Evolutionary conservation across 2,113 vertebrate species (phyloP), one percentile per base, ranked within the genome.

Genomic region (Rhea americana): DNA sequence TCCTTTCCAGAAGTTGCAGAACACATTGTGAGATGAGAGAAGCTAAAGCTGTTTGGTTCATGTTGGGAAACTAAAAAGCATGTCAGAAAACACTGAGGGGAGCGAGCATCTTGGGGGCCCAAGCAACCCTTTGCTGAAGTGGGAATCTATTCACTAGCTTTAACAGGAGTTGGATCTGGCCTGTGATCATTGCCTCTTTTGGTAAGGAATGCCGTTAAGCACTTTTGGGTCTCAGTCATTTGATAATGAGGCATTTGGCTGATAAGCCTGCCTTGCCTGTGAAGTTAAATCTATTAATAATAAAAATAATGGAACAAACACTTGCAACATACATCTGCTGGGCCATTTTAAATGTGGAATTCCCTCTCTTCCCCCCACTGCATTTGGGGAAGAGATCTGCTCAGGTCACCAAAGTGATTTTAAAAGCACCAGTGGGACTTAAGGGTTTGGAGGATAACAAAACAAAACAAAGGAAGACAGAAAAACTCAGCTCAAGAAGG

Each of bases 1-100:
- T 95, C 97, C 97, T 98, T 95, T 98, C 97, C 96, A 98, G 94
- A 94, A 98, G 94, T 96, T 97, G 96, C 90, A 98, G 97, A 97
- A 97, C 96, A 96, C 98, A 98, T 80, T 98, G 97, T 5, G 90
- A 93, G 88, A 98, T 94, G 90, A 98, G 95, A 91, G 97, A 96
- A 51, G 97, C 96, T 83, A 98, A 93, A 89, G 97, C 85, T 53
- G 98, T 99, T 96, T 91, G 93, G 95, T 98, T 99, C 97, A 97
- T 97, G 59, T 17, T 87, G 86, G 75, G 86, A 85, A 95, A 78
- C 61, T 45, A 37, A 91, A 95, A 90, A 87, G 37, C 51, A 53
- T 24, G 71, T 84, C 71, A 93, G 94, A 92, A 94, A 94, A 85
- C 24, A 80, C 48, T 2, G 84, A 96, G 76, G 45, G 59, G 82